A percentile compares a stretch with the other conserved stretches of the same genome.
These are phyloP conservation scores for Pholis gunnellus DNA, from an alignment of 2,113 vertebrate genomes.

Conservation along the genomic window DNA sequence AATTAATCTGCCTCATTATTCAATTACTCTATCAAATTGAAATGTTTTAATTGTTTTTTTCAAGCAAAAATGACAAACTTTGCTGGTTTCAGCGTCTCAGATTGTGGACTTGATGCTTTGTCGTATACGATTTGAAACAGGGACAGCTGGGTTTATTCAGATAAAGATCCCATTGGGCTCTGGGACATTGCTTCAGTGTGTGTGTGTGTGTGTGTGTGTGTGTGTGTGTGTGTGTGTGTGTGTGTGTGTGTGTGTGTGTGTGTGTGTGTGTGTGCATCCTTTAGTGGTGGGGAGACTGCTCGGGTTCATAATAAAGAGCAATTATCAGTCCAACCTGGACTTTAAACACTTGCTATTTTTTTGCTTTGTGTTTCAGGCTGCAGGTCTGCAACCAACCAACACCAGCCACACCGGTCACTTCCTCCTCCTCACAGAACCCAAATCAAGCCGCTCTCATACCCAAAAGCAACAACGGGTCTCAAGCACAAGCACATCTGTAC, in stretches of 20 bases:
- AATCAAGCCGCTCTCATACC: not conserved
- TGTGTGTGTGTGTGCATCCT: not conserved
- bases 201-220: too few relatives aligned
- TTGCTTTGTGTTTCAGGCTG: not conserved
- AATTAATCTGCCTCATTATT: not conserved
- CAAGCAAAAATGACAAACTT: not conserved
- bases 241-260: not conserved
- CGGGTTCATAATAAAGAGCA: not conserved
- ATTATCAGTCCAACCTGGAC: not conserved
- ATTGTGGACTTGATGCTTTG: not conserved
- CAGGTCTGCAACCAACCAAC: constrained; percentile 4
- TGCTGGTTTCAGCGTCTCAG: not conserved
- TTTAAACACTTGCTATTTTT: not conserved
- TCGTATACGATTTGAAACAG: not conserved
- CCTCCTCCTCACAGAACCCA: not conserved
- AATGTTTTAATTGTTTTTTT: not conserved
- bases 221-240: too few relatives aligned
- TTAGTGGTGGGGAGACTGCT: not conserved
- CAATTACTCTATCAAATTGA: not conserved
- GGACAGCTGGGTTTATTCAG: not conserved
- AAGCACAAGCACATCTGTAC: not conserved
- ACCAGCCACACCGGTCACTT: not conserved
- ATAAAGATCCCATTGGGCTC: not conserved
- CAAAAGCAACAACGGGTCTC: constrained; percentile 4
- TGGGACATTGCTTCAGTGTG: not conserved